A percentile compares a stretch with the other conserved stretches of the same genome.
phyloP scores from a whole-genome alignment of 2,113 vertebrate species.

The Thamnophis sirtalis region DNA sequence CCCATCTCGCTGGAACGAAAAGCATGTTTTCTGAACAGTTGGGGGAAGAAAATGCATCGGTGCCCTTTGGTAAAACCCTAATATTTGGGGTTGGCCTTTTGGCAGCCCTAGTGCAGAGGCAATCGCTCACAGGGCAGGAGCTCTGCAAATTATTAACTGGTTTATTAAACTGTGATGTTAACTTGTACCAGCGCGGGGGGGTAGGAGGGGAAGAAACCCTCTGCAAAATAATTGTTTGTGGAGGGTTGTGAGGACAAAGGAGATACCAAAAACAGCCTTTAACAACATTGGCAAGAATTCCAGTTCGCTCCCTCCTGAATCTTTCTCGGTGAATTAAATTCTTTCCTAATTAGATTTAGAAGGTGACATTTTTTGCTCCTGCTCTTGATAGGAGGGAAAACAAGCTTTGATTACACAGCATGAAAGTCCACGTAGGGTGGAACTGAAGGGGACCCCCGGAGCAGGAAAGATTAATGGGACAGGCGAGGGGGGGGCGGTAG shows the following conservation, averaged over 20 bases:
- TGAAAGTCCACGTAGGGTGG: conserved; percentile 1
- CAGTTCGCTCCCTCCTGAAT: background rate
- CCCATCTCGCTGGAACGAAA: background rate
- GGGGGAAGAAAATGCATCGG: background rate
- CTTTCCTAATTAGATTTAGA: conserved; percentile 57
- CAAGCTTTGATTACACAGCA: conserved; percentile 46
- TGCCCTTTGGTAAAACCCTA: conserved; percentile 23
- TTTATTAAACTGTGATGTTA: conserved; percentile 60
- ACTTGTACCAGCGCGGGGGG: conserved; percentile 23
- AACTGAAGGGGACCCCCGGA: background rate
- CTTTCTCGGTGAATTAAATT: conserved; percentile 52
- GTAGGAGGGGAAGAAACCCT: conserved; percentile 10
- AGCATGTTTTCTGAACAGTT: background rate
- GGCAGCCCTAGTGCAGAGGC: conserved; percentile 20
- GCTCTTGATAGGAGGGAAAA: conserved; percentile 34
- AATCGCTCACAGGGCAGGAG: background rate
- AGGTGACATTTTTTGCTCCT: conserved; percentile 27
- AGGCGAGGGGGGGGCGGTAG: background rate
- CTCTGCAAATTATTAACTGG: conserved; percentile 74
- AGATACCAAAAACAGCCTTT: conserved; percentile 22
- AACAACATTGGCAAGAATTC: conserved; percentile 18
- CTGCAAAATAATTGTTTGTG: conserved; percentile 23
- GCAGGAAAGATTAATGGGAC: conserved; percentile 7
- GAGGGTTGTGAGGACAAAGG: conserved; percentile 20
- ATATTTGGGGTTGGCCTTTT: conserved; percentile 50